These are phyloP conservation scores for Sycophila sp. DNA, from an alignment of 1,140 invertebrate species.

Conservation along the genomic window DNA sequence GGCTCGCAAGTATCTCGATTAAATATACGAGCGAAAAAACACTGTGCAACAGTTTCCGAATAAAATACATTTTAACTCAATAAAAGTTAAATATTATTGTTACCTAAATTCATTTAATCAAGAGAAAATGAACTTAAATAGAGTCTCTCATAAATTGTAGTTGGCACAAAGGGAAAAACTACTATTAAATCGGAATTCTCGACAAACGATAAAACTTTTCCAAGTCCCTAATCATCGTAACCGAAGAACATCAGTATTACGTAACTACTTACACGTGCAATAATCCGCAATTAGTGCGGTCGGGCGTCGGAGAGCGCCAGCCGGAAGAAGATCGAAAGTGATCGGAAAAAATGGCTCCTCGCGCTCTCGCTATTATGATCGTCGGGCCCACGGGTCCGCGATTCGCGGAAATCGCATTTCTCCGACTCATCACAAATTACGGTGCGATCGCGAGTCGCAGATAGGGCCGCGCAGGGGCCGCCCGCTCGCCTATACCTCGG, in stretches of 20 bases:
- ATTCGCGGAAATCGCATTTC: constrained; percentile 27
- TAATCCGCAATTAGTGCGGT: not conserved
- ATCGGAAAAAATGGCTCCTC: not conserved
- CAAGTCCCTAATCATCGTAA: no score
- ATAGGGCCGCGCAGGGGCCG: not conserved
- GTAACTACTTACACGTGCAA: not conserved
- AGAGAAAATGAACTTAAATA: no score
- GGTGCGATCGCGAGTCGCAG: constrained; percentile 11
- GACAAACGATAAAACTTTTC: no score
- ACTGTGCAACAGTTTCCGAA: no score
- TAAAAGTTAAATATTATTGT: no score
- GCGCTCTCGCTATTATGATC: not conserved
- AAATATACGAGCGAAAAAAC: not conserved
- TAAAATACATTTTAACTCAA: no score
- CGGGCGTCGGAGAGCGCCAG: not conserved
- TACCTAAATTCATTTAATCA: no score
- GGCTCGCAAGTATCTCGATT: not conserved
- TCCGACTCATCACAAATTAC: constrained; percentile 28
- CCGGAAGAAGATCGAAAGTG: not conserved
- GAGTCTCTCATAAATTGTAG: no score
- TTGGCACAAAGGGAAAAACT: no score
- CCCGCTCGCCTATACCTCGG: not conserved
- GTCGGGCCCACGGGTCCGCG: not conserved
- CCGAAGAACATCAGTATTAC: no score
- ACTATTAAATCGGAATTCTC: no score